Evolutionary conservation across 2,797 vertebrate genomes (phyloP).

Genomic region (Brotula barbata): DNA sequence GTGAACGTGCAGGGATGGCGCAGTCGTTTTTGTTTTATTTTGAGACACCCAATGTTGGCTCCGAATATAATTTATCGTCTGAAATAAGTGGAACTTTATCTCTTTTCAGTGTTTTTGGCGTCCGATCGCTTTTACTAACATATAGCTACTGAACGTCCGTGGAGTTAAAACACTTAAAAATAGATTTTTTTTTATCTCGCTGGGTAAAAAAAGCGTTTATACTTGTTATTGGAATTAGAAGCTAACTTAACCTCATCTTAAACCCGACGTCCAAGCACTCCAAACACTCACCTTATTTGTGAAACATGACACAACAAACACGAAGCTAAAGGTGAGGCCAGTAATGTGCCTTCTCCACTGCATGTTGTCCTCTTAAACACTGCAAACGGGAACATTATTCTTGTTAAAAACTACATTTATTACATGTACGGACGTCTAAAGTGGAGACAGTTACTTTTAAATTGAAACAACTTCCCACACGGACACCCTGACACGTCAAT

Average conservation of each 20-base stretch:
- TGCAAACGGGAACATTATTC: conserved; percentile 48
- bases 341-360: conserved; percentile 69
- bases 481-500: conserved; percentile 56
- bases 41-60: no score
- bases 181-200: not conserved
- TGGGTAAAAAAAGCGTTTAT: not conserved
- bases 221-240: no score
- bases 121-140: no score
- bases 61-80: no score
- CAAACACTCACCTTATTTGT: conserved; percentile 87
- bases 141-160: not conserved
- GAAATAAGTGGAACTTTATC: no score
- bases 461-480: conserved; percentile 63
- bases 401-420: accelerated
- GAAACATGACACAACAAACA: conserved; percentile 86
- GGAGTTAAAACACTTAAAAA: not conserved
- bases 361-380: conserved; percentile 73
- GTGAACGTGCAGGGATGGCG: no score
- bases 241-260: not conserved
- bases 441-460: conserved; percentile 14
- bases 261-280: not conserved
- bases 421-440: conserved; percentile 4
- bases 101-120: no score
- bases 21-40: no score
- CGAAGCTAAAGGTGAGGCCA: conserved; percentile 80